phyloP scores from a whole-genome alignment of 2,113 vertebrate genomes.

The Colossoma macropomum region DNA sequence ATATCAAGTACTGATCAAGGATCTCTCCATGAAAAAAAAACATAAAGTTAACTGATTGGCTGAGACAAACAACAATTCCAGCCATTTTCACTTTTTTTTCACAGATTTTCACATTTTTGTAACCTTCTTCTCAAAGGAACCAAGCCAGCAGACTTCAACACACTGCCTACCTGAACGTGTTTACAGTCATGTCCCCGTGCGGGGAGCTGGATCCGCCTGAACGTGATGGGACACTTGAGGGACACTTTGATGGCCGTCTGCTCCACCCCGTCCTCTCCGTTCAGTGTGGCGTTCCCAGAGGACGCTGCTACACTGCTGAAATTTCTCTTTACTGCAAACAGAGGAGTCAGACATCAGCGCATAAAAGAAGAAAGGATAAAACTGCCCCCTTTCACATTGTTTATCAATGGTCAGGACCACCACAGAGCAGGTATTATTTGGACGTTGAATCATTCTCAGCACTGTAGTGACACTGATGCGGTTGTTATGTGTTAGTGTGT shows the following conservation, averaged over 20 bases:
- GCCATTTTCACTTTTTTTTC: neutral
- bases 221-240: constrained; percentile 98
- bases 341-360: constrained; percentile 11
- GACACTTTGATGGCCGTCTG: constrained; percentile 99
- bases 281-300: constrained; percentile 91
- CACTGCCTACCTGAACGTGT: constrained; percentile 87
- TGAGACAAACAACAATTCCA: neutral
- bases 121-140: neutral
- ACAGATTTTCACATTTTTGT: neutral
- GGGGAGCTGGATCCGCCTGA: constrained; percentile 96
- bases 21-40: neutral
- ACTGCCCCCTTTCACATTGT: too few species aligned
- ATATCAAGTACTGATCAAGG: neutral
- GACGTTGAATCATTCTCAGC: too few species aligned
- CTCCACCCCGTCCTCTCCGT: constrained; percentile 96
- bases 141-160: neutral
- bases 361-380: constrained; percentile 29
- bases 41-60: neutral
- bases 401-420: too few species aligned
- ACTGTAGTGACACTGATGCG: too few species aligned
- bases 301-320: constrained; percentile 97
- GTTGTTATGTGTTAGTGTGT: too few species aligned
- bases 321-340: constrained; percentile 89
- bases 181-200: constrained; percentile 98
- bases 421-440: too few species aligned